Conservation (phyloP, 2,888 invertebrate genomes). For the Drosophila testacea region DNA sequence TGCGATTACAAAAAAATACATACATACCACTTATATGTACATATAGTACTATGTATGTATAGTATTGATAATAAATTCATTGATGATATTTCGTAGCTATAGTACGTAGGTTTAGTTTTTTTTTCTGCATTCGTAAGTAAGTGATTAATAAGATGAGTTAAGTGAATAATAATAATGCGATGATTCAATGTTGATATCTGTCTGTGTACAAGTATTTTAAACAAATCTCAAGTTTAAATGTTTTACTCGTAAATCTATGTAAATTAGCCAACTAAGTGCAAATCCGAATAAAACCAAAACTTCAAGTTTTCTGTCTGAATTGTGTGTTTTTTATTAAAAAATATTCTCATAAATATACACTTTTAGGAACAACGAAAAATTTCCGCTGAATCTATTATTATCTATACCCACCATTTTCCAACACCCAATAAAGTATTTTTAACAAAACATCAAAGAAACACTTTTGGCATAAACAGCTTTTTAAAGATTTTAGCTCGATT, state of each 20-base stretch:
- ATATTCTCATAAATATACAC: no score
- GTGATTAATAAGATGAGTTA: slow-evolving; percentile 12
- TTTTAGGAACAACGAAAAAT: no score
- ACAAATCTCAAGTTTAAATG: slow-evolving; percentile 49
- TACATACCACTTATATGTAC: neutral
- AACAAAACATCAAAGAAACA: no score
- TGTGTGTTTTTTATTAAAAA: slow-evolving; percentile 23
- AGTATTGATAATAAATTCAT: slow-evolving; percentile 11
- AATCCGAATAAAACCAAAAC: slow-evolving; percentile 45
- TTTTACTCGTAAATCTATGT: slow-evolving; percentile 48
- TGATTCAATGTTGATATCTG: slow-evolving; percentile 62
- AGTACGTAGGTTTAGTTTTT: slow-evolving; percentile 27
- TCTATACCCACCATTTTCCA: no score
- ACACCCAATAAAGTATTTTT: no score
- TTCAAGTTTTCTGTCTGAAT: slow-evolving; percentile 66
- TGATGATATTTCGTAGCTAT: slow-evolving; percentile 39
- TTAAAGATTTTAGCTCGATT: no score
- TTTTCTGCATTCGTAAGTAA: slow-evolving; percentile 24
- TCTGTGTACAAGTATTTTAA: slow-evolving; percentile 62
- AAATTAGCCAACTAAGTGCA: slow-evolving; percentile 38
- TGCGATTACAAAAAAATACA: slow-evolving; percentile 1
- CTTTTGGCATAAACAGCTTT: no score
- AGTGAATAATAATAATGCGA: slow-evolving; percentile 30
- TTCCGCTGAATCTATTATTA: no score
- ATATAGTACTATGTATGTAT: neutral